phyloP scores from a whole-genome alignment of 2,797 vertebrate genomes.

The Poeciliopsis gracilis region DNA sequence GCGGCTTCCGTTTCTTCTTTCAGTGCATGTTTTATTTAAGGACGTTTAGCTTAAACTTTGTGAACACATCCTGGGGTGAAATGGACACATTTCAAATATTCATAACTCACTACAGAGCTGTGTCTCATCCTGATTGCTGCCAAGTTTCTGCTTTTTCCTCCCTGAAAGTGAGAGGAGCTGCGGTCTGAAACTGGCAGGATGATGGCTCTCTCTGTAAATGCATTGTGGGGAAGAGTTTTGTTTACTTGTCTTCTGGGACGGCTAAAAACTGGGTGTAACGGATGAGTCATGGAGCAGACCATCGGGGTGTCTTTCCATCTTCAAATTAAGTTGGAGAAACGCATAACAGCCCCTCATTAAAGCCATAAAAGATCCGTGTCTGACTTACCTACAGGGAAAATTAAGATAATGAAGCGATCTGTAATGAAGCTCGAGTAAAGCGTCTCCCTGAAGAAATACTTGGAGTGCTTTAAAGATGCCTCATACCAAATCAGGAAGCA shows the following conservation, averaged over 20 bases:
- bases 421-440: slow-evolving; percentile 12
- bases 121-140: neutral
- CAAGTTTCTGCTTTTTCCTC: slow-evolving; percentile 23
- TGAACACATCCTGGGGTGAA: slow-evolving; percentile 22
- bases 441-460: slow-evolving; percentile 12
- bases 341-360: neutral
- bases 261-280: slow-evolving; percentile 52
- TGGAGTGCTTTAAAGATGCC: neutral
- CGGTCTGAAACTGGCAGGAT: slow-evolving; percentile 30
- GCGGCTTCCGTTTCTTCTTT: no score
- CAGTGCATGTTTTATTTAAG: neutral
- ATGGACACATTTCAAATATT: slow-evolving; percentile 25
- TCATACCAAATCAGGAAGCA: slow-evolving; percentile 10
- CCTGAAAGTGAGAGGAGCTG: slow-evolving; percentile 17
- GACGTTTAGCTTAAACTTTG: slow-evolving; percentile 27
- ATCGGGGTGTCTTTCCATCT: slow-evolving; percentile 19
- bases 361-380: slow-evolving; percentile 5
- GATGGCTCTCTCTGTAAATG: slow-evolving; percentile 50
- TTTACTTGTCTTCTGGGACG: slow-evolving; percentile 60
- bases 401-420: slow-evolving; percentile 14
- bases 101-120: slow-evolving; percentile 3
- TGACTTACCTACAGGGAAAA: slow-evolving; percentile 14
- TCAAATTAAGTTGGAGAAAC: slow-evolving; percentile 33
- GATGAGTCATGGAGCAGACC: slow-evolving; percentile 49
- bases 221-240: slow-evolving; percentile 33